Percentiles rank a stretch among this genome's conserved stretches.
Evolutionary conservation across 2,797 vertebrate species (phyloP).

Genomic region (Mareca strepera): DNA sequence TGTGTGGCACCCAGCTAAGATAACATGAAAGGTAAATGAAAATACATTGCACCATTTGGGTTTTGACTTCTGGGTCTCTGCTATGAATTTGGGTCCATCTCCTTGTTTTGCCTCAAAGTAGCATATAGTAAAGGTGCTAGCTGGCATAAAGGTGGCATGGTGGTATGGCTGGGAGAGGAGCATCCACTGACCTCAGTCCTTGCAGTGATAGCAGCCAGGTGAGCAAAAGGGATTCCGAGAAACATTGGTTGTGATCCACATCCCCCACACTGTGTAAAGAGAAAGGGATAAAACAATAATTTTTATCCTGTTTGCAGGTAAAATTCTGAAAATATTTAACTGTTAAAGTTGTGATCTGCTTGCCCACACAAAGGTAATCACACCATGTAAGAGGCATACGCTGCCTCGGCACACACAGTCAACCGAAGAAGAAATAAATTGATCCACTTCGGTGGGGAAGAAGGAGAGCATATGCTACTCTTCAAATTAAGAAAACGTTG

Average conservation of each 20-base stretch:
- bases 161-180: background rate
- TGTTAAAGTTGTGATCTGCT: background rate
- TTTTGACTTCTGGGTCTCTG: background rate
- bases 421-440: background rate
- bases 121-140: background rate
- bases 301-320: background rate
- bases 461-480: conserved; percentile 34
- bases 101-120: background rate
- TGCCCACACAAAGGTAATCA: background rate
- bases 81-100: background rate
- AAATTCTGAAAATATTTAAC: background rate
- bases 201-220: too few relatives aligned
- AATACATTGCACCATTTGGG: background rate
- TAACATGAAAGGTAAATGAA: background rate
- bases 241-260: background rate
- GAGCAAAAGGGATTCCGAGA: background rate
- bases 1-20: background rate
- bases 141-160: background rate
- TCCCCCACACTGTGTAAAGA: fast-evolving
- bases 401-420: background rate
- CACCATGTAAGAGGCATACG: background rate
- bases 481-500: conserved; percentile 26
- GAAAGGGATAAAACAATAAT: background rate
- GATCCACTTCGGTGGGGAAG: background rate
- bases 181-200: background rate